Conservation (phyloP, 2,797 vertebrate species). For the Coluber constrictor region DNA sequence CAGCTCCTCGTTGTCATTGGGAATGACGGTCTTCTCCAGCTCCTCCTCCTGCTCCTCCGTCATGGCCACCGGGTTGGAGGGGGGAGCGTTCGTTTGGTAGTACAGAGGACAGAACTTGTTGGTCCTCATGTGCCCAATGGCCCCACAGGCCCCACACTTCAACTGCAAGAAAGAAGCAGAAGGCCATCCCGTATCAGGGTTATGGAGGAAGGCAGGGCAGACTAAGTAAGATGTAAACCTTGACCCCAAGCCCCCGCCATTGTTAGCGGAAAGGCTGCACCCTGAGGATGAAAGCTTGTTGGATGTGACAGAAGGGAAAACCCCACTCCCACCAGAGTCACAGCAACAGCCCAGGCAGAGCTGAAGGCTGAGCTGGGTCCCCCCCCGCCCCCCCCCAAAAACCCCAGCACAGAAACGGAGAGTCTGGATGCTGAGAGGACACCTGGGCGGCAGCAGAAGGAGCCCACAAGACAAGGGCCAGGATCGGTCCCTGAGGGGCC, state of each 20-base stretch:
- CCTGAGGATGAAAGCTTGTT: background rate
- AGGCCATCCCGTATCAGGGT: background rate
- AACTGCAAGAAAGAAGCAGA: conserved; percentile 72
- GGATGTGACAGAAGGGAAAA: background rate
- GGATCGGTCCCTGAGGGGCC: background rate
- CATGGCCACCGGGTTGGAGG: conserved; percentile 98
- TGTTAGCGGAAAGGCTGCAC: background rate
- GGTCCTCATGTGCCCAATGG: conserved; percentile 98
- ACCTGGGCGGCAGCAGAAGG: background rate
- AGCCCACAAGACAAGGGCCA: background rate
- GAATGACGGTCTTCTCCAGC: conserved; percentile 96
- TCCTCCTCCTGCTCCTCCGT: conserved; percentile 98
- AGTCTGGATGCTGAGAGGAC: background rate
- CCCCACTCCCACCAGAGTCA: background rate
- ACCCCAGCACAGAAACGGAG: background rate
- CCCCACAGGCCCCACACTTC: conserved; percentile 97
- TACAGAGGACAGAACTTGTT: conserved; percentile 98
- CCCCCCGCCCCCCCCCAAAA: no score
- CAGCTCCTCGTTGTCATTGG: conserved; percentile 97
- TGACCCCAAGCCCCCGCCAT: background rate
- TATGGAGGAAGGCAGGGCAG: no score
- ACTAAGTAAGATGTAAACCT: background rate
- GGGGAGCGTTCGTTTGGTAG: conserved; percentile 97
- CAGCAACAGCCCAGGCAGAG: background rate
- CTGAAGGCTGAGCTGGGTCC: background rate